A percentile compares a stretch with the other conserved stretches of the same genome.
phyloP scores from a whole-genome alignment of 2,797 vertebrate species.

The Sylvia borin region DNA sequence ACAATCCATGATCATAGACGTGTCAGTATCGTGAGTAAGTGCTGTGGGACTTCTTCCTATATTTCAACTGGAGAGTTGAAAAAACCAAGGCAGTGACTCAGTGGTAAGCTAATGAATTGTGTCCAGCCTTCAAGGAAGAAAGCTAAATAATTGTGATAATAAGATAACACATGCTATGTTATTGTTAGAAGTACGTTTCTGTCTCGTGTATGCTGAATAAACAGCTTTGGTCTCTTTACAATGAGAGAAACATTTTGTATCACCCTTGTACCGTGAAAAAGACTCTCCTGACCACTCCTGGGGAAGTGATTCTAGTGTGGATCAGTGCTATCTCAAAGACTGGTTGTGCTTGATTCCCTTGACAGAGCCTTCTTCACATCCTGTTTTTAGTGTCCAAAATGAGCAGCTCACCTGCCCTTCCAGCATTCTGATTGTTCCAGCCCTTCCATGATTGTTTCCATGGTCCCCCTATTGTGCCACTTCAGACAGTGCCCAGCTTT shows the following conservation, averaged over 20 bases:
- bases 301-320: background rate
- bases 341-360: background rate
- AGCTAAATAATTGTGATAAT: background rate
- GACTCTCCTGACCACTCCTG: background rate
- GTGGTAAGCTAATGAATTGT: background rate
- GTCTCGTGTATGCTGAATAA: background rate
- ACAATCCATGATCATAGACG: background rate
- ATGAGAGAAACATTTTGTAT: background rate
- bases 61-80: background rate
- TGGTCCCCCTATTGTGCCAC: background rate
- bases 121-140: conserved; percentile 48
- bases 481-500: background rate
- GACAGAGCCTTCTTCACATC: background rate
- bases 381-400: background rate
- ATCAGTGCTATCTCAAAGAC: background rate
- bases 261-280: background rate
- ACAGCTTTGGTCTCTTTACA: background rate
- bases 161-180: background rate
- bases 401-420: background rate
- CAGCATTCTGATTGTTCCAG: background rate
- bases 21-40: background rate
- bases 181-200: background rate
- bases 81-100: background rate
- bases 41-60: background rate
- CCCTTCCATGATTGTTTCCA: background rate